Evolutionary conservation across 64 coral and sea anemone species (phyloP), one percentile per base, ranked within the genome.

Genomic region (Pocillopora verrucosa): DNA sequence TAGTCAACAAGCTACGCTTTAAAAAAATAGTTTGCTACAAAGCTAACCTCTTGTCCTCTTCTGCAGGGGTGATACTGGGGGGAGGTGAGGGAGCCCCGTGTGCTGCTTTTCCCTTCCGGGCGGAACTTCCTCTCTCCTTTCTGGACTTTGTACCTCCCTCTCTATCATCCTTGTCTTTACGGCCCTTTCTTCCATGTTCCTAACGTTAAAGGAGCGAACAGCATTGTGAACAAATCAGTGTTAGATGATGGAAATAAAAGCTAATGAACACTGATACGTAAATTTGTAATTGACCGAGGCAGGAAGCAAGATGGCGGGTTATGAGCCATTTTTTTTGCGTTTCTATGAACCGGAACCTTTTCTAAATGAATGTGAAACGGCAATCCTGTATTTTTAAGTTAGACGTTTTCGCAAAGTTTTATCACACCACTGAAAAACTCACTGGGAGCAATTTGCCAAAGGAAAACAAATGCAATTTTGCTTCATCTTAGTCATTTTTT

Each of bases 131-230:
- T 77, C 94, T 87, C 16, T 96, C 94, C 24, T 77, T 84, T 35
- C 94, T 88, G 20, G 94, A 93, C 77, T 90, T 93, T 60, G 94
- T 59, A 20, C 94, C 94, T 10, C 94, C 90, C 37, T 96, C 94
- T 75, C 91, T 61, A n/a, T 96, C 94, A 17, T 96, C 94, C 78
- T 96, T 96, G 70, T 96, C 94, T 26, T 92, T 88, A 37, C 78
- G 76, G 2, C 91, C 88, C 34, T 90, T 96, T 37, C 94, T 83
- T 19, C 94, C 87, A 63, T 96, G 94, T 76, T 96, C 94, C 94
- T 96, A 11, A 16, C 60, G 24, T 56, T 20, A 57, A 78, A 62
- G 22, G 35, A 58, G 30, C 77, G 35, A 19, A 34, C 5, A 25
- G 72, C 11, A 68, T 19, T 51, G 3, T 2, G 17, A 51, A 34